Percentiles rank a stretch among this genome's conserved stretches.
These are phyloP conservation scores for Cylloceria caligata DNA, from an alignment of 2,888 invertebrate genomes.

Conservation along the genomic window DNA sequence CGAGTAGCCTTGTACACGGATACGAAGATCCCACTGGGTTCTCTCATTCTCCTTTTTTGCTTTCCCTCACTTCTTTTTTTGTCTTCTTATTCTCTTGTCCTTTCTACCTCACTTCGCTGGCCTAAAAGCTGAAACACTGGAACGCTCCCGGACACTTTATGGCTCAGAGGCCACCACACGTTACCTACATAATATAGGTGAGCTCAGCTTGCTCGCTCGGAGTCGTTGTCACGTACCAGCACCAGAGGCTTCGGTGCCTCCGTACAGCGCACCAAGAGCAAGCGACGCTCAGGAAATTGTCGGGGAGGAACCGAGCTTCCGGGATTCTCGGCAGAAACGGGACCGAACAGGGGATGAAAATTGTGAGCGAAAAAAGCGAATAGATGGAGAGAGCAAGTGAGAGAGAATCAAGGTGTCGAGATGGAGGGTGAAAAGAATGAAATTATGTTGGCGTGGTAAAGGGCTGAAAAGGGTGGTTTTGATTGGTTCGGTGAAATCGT, in stretches of 20 bases:
- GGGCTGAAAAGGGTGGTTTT: constrained; percentile 42
- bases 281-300: constrained; percentile 69
- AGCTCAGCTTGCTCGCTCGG: constrained; percentile 39
- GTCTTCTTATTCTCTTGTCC: constrained; percentile 52
- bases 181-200: constrained; percentile 69
- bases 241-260: constrained; percentile 46
- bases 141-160: constrained; percentile 73
- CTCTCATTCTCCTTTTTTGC: constrained; percentile 44
- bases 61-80: constrained; percentile 13
- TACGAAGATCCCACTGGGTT: constrained; percentile 47
- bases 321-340: constrained; percentile 62
- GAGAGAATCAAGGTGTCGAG: constrained; percentile 15
- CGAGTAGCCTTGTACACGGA: constrained; percentile 61
- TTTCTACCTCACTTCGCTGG: constrained; percentile 64
- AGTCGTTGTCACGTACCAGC: constrained; percentile 70
- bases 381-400: not conserved
- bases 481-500: constrained; percentile 66
- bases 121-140: constrained; percentile 76
- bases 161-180: constrained; percentile 70
- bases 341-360: constrained; percentile 46
- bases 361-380: constrained; percentile 40
- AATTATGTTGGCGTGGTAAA: constrained; percentile 51
- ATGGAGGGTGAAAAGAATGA: constrained; percentile 49
- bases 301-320: constrained; percentile 68
- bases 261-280: constrained; percentile 22